A percentile compares a stretch with the other conserved stretches of the same genome.
Conservation (phyloP, 2,797 vertebrate genomes). For the Tenualosa ilisha region DNA sequence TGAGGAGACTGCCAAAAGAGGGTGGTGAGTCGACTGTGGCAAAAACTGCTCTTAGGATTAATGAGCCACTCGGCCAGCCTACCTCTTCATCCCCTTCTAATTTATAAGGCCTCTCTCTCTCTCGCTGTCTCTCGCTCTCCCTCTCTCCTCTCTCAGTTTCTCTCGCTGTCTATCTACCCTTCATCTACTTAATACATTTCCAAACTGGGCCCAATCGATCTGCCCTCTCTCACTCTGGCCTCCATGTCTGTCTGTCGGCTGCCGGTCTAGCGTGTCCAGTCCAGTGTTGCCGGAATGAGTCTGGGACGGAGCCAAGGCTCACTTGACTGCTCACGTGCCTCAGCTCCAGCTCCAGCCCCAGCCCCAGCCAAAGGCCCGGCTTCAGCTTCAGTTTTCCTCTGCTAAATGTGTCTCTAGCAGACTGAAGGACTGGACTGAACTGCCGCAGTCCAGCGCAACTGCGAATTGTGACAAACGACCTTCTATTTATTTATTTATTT, state of each 20-base stretch:
- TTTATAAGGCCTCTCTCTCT: neutral
- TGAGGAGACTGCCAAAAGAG: neutral
- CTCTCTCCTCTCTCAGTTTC: neutral
- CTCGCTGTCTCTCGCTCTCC: neutral
- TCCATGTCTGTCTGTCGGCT: neutral
- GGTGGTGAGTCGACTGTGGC: neutral
- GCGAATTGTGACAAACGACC: neutral
- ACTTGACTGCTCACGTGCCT: neutral
- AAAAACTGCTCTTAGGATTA: neutral
- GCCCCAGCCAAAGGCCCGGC: neutral
- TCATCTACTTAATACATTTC: neutral
- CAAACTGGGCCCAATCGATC: neutral
- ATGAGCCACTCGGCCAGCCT: neutral
- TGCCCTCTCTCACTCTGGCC: slow-evolving; percentile 41
- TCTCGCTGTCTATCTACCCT: neutral
- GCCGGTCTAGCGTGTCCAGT: neutral
- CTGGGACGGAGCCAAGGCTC: neutral
- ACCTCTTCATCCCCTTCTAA: neutral
- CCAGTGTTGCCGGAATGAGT: neutral
- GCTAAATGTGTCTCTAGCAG: neutral
- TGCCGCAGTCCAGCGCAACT: neutral
- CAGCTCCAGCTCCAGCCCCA: neutral
- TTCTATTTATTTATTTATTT: neutral
- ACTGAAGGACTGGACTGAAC: neutral
- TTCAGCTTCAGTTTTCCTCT: neutral